Conservation (phyloP, 2,113 vertebrate species). For the Okapia johnstoni region DNA sequence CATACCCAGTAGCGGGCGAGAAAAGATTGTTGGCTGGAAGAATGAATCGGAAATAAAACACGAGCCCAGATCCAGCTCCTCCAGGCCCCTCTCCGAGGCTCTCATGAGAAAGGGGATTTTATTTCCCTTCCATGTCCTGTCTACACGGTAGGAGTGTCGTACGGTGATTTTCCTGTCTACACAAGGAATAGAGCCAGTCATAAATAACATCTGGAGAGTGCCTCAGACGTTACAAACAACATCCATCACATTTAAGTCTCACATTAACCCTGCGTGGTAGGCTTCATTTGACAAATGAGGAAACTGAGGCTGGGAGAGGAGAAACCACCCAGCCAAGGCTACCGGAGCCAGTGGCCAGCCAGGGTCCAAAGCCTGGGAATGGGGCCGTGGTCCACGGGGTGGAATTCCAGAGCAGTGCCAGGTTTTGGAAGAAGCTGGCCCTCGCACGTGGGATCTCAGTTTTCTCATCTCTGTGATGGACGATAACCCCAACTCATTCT, state of each 20-base stretch:
- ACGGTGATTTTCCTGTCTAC: background rate
- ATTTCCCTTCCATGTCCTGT: background rate
- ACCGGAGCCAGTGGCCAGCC: rapidly evolving
- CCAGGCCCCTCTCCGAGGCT: background rate
- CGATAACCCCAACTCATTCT: background rate
- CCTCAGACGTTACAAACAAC: background rate
- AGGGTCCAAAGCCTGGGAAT: background rate
- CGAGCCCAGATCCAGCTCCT: background rate
- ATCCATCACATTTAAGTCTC: background rate
- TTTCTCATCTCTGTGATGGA: background rate
- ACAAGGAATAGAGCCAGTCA: background rate
- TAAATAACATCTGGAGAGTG: background rate
- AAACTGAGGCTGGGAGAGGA: background rate
- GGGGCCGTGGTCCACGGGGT: background rate
- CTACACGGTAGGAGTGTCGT: background rate
- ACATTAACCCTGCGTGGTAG: background rate
- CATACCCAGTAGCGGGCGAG: too few relatives aligned
- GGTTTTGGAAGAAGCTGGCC: background rate
- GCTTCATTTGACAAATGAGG: background rate
- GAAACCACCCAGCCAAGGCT: background rate
- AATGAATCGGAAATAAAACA: background rate
- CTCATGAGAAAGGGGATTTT: background rate
- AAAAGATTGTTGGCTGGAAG: background rate
- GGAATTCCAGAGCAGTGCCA: background rate
- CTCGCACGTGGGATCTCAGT: background rate